Conservation (phyloP, 1,140 invertebrate species). For the Antheraea pernyi region DNA sequence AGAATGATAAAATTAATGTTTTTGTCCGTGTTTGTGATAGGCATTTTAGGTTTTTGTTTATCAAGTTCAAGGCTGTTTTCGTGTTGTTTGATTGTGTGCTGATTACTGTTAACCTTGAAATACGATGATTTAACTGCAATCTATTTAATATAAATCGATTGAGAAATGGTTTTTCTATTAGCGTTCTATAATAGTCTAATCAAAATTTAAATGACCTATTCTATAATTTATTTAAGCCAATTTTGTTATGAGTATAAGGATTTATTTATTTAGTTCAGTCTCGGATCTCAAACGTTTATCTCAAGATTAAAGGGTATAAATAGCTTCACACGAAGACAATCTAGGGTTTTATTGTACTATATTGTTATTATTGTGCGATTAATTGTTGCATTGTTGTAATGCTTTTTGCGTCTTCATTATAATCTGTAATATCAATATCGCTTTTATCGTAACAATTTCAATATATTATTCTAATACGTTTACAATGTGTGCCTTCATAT, state of each 20-base stretch:
- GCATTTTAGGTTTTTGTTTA: constrained; percentile 18
- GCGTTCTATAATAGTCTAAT: neutral
- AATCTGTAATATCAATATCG: neutral
- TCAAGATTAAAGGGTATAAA: too few species aligned
- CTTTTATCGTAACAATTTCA: constrained; percentile 9
- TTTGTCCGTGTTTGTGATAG: constrained; percentile 11
- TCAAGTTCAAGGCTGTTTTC: constrained; percentile 18
- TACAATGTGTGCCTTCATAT: constrained; percentile 37
- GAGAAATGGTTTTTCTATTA: neutral
- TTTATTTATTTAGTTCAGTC: too few species aligned
- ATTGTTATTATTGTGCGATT: neutral
- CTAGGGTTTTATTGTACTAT: neutral
- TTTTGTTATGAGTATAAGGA: too few species aligned
- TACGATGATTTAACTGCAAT: neutral
- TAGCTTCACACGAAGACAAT: neutral
- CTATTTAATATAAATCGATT: neutral
- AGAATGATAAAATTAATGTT: constrained; percentile 23
- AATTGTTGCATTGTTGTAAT: neutral
- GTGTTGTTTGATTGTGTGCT: neutral
- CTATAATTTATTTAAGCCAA: too few species aligned
- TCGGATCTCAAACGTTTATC: too few species aligned
- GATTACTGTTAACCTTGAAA: neutral
- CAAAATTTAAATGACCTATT: too few species aligned
- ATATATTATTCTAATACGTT: constrained; percentile 30
- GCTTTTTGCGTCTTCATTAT: neutral